These are phyloP conservation scores for Poeciliopsis infans DNA, from an alignment of 2,797 vertebrate species.

Conservation along the genomic window DNA sequence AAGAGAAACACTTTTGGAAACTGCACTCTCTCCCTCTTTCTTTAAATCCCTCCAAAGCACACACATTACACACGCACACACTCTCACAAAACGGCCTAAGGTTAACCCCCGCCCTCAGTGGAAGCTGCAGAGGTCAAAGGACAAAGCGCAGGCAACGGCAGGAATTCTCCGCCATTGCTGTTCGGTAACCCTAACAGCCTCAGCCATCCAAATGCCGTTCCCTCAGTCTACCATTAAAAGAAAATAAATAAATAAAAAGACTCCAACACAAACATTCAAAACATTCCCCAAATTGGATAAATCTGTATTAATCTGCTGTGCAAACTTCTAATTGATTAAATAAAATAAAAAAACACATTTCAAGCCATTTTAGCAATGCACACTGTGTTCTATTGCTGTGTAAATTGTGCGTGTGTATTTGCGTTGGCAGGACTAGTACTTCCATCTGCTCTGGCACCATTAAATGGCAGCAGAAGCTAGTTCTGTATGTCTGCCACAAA, in stretches of 20 bases:
- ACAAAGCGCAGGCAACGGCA: constrained; percentile 74
- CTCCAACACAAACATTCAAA: not conserved
- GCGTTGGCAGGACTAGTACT: constrained; percentile 15
- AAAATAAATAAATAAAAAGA: constrained; percentile 1
- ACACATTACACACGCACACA: constrained; percentile 43
- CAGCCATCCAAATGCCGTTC: constrained; percentile 33
- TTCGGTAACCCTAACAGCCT: constrained; percentile 37
- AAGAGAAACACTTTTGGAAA: constrained; percentile 61
- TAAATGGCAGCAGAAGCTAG: not conserved
- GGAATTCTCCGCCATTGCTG: constrained; percentile 74
- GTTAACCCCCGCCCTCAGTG: constrained; percentile 74
- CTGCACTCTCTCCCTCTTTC: constrained; percentile 49
- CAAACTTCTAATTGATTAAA: not conserved
- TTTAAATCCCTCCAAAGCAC: constrained; percentile 24
- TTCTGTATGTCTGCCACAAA: constrained; percentile 8
- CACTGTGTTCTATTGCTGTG: not conserved
- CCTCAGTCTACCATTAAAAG: not conserved
- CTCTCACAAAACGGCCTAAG: constrained; percentile 64
- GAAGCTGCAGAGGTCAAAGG: constrained; percentile 74
- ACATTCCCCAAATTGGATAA: not conserved
- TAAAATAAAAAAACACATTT: not conserved
- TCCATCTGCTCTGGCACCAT: constrained; percentile 6
- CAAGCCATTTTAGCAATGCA: constrained; percentile 4
- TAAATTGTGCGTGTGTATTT: constrained; percentile 16
- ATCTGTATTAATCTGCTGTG: not conserved